phyloP scores from a whole-genome alignment of 1,140 invertebrate genomes.

The Colletes gigas region DNA sequence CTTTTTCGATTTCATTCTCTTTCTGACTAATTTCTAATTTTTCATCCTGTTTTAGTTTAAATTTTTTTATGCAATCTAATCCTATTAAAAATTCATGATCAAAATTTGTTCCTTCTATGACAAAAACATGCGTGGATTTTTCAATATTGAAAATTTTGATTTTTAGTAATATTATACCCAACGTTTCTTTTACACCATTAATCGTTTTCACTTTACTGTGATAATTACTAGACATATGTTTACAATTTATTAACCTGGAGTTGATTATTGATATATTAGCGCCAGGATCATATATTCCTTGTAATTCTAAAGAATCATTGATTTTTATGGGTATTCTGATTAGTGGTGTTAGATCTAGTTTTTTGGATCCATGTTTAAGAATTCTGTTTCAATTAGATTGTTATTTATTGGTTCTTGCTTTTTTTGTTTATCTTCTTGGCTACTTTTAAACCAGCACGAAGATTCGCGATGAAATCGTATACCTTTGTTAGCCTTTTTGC shows the following conservation, averaged over 20 bases:
- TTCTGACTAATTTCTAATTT: conserved; percentile 47
- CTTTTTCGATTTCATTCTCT: background rate
- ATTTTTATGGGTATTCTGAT: background rate
- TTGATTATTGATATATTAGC: background rate
- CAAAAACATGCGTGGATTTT: conserved; percentile 25
- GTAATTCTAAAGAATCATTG: background rate
- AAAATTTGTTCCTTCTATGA: too few species aligned
- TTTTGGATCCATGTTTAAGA: background rate
- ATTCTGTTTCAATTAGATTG: background rate
- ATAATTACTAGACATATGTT: too few species aligned
- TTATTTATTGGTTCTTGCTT: background rate
- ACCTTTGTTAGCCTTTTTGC: too few species aligned
- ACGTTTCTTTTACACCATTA: too few species aligned
- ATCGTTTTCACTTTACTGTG: too few species aligned
- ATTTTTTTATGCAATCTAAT: conserved; percentile 51
- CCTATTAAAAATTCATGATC: conserved; percentile 49
- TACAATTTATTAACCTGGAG: background rate
- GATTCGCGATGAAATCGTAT: background rate
- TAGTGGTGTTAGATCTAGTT: background rate
- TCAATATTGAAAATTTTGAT: conserved; percentile 42
- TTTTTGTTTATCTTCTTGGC: background rate
- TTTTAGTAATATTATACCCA: too few species aligned
- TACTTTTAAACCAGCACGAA: background rate
- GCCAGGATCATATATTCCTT: background rate
- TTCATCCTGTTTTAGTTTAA: conserved; percentile 51